Percentiles rank a stretch among this genome's conserved stretches.
Evolutionary conservation across 2,888 invertebrate species (phyloP).

Genomic region (Spodoptera exigua): DNA sequence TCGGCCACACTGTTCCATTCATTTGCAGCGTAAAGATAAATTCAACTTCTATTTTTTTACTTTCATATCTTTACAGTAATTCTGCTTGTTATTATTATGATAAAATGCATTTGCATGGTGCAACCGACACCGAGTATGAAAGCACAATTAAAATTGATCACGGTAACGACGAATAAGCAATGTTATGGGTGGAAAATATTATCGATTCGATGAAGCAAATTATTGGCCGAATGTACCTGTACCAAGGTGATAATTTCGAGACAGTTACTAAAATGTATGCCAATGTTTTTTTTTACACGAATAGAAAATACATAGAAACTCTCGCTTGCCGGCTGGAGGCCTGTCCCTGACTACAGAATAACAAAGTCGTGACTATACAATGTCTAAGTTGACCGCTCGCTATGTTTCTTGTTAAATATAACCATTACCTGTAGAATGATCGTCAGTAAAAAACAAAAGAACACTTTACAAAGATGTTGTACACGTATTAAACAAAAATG

Average conservation of each 20-base stretch:
- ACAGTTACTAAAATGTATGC: slow-evolving; percentile 58
- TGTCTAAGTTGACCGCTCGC: slow-evolving; percentile 18
- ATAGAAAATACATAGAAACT: slow-evolving; percentile 49
- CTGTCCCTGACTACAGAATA: slow-evolving; percentile 51
- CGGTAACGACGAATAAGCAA: not conserved
- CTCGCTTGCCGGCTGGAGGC: slow-evolving; percentile 42
- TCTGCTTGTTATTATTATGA: slow-evolving; percentile 23
- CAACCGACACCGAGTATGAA: slow-evolving; percentile 18
- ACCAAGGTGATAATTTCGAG: slow-evolving; percentile 8
- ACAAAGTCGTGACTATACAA: slow-evolving; percentile 56
- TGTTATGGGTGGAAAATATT: slow-evolving; percentile 1
- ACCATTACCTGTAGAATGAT: slow-evolving; percentile 10
- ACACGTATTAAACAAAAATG: slow-evolving; percentile 41
- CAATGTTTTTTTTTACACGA: slow-evolving; percentile 58
- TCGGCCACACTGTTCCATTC: slow-evolving; percentile 23
- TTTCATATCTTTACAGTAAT: slow-evolving; percentile 21
- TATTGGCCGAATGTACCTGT: slow-evolving; percentile 1
- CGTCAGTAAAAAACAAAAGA: slow-evolving; percentile 42
- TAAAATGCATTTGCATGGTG: slow-evolving; percentile 13
- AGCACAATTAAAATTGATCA: slow-evolving; percentile 4
- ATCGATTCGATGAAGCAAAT: not conserved
- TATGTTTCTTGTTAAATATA: slow-evolving; percentile 4
- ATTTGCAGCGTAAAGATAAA: slow-evolving; percentile 22
- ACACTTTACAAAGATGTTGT: slow-evolving; percentile 30
- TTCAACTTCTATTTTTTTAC: slow-evolving; percentile 34